These are phyloP conservation scores for Bombycilla garrulus DNA, from an alignment of 2,113 vertebrate genomes.

Conservation along the genomic window DNA sequence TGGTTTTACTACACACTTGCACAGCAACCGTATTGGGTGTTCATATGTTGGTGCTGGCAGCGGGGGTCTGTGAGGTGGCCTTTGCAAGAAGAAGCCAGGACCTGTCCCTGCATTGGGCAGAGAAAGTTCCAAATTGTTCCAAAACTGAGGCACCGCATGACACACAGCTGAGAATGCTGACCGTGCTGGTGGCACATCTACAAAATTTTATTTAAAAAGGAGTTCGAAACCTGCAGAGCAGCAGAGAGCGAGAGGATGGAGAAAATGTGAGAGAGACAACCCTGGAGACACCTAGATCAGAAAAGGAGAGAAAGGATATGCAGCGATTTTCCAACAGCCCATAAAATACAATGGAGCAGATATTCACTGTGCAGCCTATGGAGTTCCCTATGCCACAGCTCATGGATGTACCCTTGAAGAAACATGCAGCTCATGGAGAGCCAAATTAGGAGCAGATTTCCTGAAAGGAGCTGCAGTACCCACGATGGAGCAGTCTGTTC, in stretches of 20 bases:
- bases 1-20: background rate
- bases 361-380: background rate
- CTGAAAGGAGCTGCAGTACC: background rate
- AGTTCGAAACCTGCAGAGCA: background rate
- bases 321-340: background rate
- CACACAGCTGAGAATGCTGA: background rate
- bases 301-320: background rate
- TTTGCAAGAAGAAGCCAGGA: background rate
- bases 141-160: background rate
- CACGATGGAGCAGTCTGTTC: rapidly evolving
- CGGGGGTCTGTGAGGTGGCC: rapidly evolving
- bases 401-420: background rate
- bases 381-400: background rate
- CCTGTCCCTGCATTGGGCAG: background rate
- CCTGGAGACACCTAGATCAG: background rate
- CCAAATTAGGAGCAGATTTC: background rate
- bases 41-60: background rate
- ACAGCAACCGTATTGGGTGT: background rate
- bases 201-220: rapidly evolving
- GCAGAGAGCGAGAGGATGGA: background rate
- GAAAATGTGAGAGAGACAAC: background rate
- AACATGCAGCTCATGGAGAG: background rate
- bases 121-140: background rate
- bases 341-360: background rate
- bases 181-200: background rate